phyloP scores from a whole-genome alignment of 2,888 invertebrate species.

The Prenolepis imparis region DNA sequence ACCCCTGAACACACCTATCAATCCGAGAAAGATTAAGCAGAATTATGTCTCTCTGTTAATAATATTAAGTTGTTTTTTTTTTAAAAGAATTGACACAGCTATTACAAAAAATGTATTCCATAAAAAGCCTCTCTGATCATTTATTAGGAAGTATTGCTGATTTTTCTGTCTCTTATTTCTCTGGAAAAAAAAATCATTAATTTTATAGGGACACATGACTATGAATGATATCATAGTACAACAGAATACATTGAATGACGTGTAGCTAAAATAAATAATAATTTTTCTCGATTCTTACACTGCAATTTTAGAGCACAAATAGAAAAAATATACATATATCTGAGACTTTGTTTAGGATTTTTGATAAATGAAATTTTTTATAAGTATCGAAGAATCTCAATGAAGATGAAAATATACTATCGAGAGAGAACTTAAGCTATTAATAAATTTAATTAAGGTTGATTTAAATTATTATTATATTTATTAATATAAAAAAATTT shows the following conservation, averaged over 20 bases:
- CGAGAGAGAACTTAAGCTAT: background rate
- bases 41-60: background rate
- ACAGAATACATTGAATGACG: background rate
- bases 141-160: background rate
- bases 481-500: background rate
- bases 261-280: conserved; percentile 43
- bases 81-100: background rate
- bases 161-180: background rate
- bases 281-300: background rate
- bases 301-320: background rate
- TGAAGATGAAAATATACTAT: background rate
- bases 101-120: background rate
- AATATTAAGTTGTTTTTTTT: conserved; percentile 16
- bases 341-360: background rate
- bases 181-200: background rate
- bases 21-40: conserved; percentile 79
- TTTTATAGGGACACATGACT: background rate
- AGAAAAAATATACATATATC: background rate
- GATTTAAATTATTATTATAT: background rate
- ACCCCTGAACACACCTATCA: conserved; percentile 81
- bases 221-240: background rate
- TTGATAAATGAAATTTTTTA: background rate
- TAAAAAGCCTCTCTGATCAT: background rate
- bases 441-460: background rate
- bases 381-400: background rate